A percentile compares a stretch with the other conserved stretches of the same genome.
phyloP scores from a whole-genome alignment of 1,140 invertebrate genomes.

The Batillaria attramentaria region DNA sequence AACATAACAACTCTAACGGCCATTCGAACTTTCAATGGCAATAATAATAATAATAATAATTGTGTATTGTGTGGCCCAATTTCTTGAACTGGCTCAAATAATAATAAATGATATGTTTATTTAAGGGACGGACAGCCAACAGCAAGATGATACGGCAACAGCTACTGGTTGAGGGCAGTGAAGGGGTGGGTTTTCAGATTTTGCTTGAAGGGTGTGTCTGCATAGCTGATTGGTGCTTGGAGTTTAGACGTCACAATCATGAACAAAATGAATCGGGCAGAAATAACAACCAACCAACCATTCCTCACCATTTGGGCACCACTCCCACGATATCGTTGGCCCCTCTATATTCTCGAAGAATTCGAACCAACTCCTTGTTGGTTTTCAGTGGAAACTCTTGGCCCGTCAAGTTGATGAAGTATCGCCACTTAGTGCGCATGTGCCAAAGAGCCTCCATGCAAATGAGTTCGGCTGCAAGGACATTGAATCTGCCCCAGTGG shows the following conservation, averaged over 20 bases:
- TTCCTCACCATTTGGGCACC: background rate
- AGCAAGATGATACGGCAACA: background rate
- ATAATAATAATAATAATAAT: no score
- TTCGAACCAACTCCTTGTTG: constrained; percentile 55
- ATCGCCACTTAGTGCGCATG: constrained; percentile 55
- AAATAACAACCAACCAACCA: background rate
- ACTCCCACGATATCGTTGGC: constrained; percentile 50
- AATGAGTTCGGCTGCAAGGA: constrained; percentile 57
- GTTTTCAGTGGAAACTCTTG: constrained; percentile 63
- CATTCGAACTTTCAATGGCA: no score
- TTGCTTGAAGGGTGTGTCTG: no score
- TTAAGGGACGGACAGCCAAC: no score
- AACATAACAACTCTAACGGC: no score
- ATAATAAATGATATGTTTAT: no score
- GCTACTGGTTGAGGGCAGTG: background rate
- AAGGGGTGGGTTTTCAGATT: no score
- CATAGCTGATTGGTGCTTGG: background rate
- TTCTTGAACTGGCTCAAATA: no score
- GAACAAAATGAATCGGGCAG: background rate
- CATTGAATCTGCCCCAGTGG: constrained; percentile 48
- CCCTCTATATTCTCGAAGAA: constrained; percentile 51
- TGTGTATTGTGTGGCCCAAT: no score
- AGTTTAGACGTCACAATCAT: background rate
- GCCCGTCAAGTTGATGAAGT: constrained; percentile 61
- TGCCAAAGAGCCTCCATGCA: constrained; percentile 58